phyloP scores from a whole-genome alignment of 2,797 vertebrate genomes.

The Fratercula arctica region DNA sequence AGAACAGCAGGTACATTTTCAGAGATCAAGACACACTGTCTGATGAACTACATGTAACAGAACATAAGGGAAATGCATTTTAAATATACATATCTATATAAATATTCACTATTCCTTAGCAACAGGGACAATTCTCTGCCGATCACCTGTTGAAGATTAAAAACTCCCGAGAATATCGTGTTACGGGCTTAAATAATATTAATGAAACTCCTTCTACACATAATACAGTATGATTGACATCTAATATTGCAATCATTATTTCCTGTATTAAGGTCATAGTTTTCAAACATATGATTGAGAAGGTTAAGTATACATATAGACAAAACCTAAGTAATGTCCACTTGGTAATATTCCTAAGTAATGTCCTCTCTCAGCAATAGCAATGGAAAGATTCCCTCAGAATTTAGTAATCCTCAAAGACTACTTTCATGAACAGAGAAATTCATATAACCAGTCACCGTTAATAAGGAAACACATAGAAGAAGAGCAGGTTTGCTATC shows the following conservation, averaged over 20 bases:
- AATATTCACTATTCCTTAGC: not conserved
- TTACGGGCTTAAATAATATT: not conserved
- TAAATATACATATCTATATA: not conserved
- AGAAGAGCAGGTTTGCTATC: not conserved
- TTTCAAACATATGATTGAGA: not conserved
- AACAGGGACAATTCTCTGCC: not conserved
- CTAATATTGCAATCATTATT: not conserved
- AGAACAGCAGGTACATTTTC: slow-evolving; percentile 62
- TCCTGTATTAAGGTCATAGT: not conserved
- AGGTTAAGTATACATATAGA: not conserved
- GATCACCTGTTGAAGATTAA: not conserved
- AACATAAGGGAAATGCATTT: slow-evolving; percentile 36
- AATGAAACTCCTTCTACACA: not conserved
- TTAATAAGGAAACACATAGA: fast-evolving
- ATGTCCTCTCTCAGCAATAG: not conserved
- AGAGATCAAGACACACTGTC: slow-evolving; percentile 60
- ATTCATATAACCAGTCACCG: not conserved
- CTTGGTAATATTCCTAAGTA: not conserved
- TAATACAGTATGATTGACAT: not conserved
- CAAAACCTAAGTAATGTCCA: not conserved
- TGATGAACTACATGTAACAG: slow-evolving; percentile 61
- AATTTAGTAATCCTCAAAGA: not conserved
- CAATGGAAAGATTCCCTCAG: not conserved
- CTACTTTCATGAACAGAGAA: not conserved
- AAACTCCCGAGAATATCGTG: not conserved